Evolutionary conservation across 2,113 vertebrate species (phyloP), one percentile per base, ranked within the genome.

Genomic region (Tachycineta bicolor): DNA sequence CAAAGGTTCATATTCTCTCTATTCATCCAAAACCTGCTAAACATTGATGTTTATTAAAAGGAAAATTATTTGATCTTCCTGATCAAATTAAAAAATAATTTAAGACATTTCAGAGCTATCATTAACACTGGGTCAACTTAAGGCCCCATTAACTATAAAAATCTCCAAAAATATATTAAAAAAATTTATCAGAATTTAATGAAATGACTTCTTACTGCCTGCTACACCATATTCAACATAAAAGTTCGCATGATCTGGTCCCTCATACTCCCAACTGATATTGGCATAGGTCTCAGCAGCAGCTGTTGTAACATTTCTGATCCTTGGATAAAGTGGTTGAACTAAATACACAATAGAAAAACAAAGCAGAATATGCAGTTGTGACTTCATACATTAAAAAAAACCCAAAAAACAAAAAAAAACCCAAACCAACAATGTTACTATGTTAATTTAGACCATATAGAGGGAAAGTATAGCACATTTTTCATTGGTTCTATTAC

Each of bases 191-290:
- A 88, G 76, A 86, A 86, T 97, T 97, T 89, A 98, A 97, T 93
- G 86, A 97, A 97, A 98, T 78, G 34, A 86, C 89, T 96, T 98
- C 99, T 99, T 99, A 99, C 99, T 99, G 98, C 98, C 98, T 97
- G 98, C 97, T 98, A 98, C 97, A 98, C 97, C 97, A 98, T 99
- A 99, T 98, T 99, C 99, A 99, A 99, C 96, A 98, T 98, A 99
- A 98, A 99, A 96, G 96, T 97, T 99, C 96, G 97, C 98, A 97
- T 96, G 97, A 97, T 99, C 98, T 95, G 98, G 98, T 98, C 99
- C 98, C 98, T 98, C 98, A 99, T 99, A 99, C 91, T 99, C 98
- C 99, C 99, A 99, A 98, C 98, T 99, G 98, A 99, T 98, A 98
- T 98, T 98, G 94, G 98, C 98, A 98, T 98, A 98, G 74, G 98